Conservation (phyloP, 2,113 vertebrate genomes). For the Crotalus horridus region DNA sequence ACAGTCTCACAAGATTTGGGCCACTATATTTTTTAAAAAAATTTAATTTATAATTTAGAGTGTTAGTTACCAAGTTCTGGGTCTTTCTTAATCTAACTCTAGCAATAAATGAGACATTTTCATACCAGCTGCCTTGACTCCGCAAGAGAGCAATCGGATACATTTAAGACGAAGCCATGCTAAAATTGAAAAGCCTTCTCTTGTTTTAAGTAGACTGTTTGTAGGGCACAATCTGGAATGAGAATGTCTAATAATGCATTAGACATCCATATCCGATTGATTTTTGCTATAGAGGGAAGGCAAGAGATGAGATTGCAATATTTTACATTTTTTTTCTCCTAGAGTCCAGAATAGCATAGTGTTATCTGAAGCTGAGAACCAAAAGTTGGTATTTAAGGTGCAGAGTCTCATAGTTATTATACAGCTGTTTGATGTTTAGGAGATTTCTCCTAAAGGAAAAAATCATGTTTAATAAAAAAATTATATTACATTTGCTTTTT, state of each 20-base stretch:
- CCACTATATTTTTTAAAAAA: background rate
- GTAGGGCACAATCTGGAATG: background rate
- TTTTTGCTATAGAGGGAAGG: background rate
- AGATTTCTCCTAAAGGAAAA: background rate
- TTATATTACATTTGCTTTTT: background rate
- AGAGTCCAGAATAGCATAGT: background rate
- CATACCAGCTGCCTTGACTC: background rate
- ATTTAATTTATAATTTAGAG: background rate
- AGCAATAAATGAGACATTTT: background rate
- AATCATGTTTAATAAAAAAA: background rate
- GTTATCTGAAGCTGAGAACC: background rate
- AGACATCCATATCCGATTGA: background rate
- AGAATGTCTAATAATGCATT: background rate
- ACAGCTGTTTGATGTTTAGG: background rate
- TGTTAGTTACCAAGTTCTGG: background rate
- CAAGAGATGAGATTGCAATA: background rate
- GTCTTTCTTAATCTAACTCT: background rate
- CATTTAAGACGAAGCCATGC: background rate
- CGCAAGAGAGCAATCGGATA: background rate
- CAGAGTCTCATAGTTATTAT: background rate
- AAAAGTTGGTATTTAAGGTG: background rate
- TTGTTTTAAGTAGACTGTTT: background rate
- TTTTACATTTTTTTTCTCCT: background rate
- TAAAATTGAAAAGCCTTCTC: background rate
- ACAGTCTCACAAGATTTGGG: background rate